Evolutionary conservation across 2,113 vertebrate genomes (phyloP).

Genomic region (Antechinus flavipes): DNA sequence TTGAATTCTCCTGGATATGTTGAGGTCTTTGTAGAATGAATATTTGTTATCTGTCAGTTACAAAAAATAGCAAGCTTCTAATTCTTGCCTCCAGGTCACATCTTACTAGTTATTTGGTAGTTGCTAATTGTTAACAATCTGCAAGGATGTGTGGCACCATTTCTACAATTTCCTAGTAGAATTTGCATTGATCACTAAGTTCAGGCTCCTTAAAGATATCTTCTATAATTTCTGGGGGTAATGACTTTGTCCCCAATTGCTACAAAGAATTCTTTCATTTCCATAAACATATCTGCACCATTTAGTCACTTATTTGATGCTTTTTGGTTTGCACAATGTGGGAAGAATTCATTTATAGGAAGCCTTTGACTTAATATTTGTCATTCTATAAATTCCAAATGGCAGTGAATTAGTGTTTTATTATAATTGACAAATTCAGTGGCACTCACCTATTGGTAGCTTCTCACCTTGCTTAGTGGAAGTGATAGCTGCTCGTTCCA

Average conservation of each 20-base stretch:
- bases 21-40: not conserved
- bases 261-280: not conserved
- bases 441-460: not conserved
- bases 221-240: not conserved
- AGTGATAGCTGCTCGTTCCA: not conserved
- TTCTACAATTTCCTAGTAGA: not conserved
- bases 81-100: not conserved
- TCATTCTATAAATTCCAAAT: not conserved
- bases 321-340: not conserved
- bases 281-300: not conserved
- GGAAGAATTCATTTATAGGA: not conserved
- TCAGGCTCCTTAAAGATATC: not conserved
- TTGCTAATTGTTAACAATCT: not conserved
- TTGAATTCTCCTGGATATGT: not conserved
- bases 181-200: not conserved
- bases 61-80: not conserved
- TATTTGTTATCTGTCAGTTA: not conserved
- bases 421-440: not conserved
- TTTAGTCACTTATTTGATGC: not conserved
- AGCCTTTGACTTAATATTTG: not conserved
- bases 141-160: not conserved
- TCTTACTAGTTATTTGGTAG: not conserved
- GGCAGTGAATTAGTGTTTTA: not conserved
- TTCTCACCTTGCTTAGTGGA: not conserved
- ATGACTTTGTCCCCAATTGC: not conserved